A percentile compares a stretch with the other conserved stretches of the same genome.
Conservation (phyloP, 2,113 vertebrate genomes). For the Heterotilapia buettikoferi region DNA sequence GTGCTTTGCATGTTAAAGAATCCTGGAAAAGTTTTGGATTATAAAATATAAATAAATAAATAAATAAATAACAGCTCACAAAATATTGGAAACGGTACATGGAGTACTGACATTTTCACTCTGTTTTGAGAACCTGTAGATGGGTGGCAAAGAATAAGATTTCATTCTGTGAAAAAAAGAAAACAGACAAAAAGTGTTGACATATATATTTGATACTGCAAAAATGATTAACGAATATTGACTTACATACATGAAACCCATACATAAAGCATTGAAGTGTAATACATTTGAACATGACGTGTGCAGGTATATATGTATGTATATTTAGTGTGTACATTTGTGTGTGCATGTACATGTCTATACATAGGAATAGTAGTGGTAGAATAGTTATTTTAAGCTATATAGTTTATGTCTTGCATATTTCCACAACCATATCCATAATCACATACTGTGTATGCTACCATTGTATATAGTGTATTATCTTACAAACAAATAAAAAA, state of each 20-base stretch:
- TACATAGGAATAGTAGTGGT: neutral
- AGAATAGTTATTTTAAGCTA: neutral
- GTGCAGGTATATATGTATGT: neutral
- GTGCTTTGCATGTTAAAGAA: neutral
- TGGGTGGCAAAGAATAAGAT: slow-evolving; percentile 79
- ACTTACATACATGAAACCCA: neutral
- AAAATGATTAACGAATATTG: neutral
- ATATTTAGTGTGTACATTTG: neutral
- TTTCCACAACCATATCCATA: neutral
- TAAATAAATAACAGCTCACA: neutral
- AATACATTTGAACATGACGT: neutral
- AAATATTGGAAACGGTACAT: neutral
- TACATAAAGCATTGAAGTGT: neutral
- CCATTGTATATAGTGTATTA: neutral
- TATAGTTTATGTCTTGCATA: neutral
- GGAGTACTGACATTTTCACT: slow-evolving; percentile 85
- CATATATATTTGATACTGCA: neutral
- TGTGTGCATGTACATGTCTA: neutral
- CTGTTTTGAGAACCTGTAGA: slow-evolving; percentile 80
- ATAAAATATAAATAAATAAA: neutral
- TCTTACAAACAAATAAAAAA: too few relatives aligned
- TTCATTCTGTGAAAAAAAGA: slow-evolving; percentile 77
- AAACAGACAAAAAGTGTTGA: neutral
- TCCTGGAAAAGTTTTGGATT: neutral
- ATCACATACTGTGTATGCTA: neutral